These are phyloP conservation scores for Flexamia atlantica DNA, from an alignment of 2,888 invertebrate genomes.

Conservation along the genomic window DNA sequence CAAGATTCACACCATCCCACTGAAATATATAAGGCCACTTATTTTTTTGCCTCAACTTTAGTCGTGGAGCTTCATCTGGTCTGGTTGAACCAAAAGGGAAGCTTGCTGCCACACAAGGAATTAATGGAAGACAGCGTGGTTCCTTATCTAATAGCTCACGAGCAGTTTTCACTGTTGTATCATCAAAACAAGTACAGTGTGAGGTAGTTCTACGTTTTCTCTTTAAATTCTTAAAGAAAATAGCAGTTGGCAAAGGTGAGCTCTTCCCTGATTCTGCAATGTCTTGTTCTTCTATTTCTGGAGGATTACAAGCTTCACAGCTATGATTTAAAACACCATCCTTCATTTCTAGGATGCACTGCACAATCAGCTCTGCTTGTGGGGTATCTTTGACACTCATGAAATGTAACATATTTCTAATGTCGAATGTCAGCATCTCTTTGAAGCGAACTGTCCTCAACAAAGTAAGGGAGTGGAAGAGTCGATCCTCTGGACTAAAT, in stretches of 20 bases:
- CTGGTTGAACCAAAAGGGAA: background rate
- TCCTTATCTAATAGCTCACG: constrained; percentile 59
- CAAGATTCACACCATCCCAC: constrained; percentile 49
- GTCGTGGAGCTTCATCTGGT: constrained; percentile 3
- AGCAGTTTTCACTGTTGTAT: constrained; percentile 59
- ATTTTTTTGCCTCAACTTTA: constrained; percentile 35
- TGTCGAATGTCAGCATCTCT: constrained; percentile 55
- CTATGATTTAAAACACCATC: constrained; percentile 54
- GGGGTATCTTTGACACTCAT: constrained; percentile 60
- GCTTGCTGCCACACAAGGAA: constrained; percentile 61
- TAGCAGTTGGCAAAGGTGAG: constrained; percentile 35
- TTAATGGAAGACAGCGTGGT: constrained; percentile 53
- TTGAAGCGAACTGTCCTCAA: constrained; percentile 57
- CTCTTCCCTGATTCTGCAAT: constrained; percentile 33
- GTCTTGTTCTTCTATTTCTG: constrained; percentile 40
- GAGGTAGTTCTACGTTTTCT: constrained; percentile 60
- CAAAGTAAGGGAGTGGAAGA: constrained; percentile 58
- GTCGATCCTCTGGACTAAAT: constrained; percentile 55
- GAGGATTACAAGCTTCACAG: constrained; percentile 61
- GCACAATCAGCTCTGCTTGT: constrained; percentile 58
- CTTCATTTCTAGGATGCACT: constrained; percentile 60
- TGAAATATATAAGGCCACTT: constrained; percentile 62
- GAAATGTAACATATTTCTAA: constrained; percentile 62
- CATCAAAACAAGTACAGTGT: constrained; percentile 63
- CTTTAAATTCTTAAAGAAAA: constrained; percentile 59